These are phyloP conservation scores for Heliopora coerulea DNA, from an alignment of 92 coral and sea anemone genomes.

Conservation along the genomic window DNA sequence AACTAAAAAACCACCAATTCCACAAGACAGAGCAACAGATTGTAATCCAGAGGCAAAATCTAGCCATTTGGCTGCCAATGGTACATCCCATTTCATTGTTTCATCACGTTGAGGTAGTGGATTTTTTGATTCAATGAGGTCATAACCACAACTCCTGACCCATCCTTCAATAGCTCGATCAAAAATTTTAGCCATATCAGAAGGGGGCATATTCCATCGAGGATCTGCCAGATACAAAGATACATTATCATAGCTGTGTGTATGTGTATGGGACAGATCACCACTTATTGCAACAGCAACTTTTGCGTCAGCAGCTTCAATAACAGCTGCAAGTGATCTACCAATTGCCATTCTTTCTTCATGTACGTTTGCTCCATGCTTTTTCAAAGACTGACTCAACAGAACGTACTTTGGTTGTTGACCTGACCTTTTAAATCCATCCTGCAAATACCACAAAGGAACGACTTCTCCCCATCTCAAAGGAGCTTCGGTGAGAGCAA, in stretches of 20 bases:
- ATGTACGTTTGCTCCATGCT: neutral
- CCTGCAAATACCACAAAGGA: conserved; percentile 65
- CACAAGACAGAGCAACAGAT: conserved; percentile 59
- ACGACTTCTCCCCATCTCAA: conserved; percentile 80
- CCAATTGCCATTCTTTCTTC: conserved; percentile 46
- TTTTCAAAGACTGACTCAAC: conserved; percentile 39
- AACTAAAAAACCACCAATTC: conserved; percentile 57
- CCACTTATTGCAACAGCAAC: conserved; percentile 70
- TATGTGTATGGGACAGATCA: conserved; percentile 65
- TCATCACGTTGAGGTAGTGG: conserved; percentile 16
- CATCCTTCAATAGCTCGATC: conserved; percentile 65
- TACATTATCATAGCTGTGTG: conserved; percentile 33
- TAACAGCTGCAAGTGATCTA: conserved; percentile 46
- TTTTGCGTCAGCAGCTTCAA: conserved; percentile 45
- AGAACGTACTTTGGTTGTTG: conserved; percentile 61
- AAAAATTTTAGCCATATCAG: conserved; percentile 48
- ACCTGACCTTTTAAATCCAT: conserved; percentile 40
- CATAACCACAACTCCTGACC: conserved; percentile 54
- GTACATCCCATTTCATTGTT: conserved; percentile 46
- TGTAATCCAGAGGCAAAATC: conserved; percentile 40
- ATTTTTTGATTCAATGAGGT: neutral
- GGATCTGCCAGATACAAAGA: conserved; percentile 67
- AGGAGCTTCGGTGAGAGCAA: conserved; percentile 59
- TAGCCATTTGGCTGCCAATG: conserved; percentile 47
- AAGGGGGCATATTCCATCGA: conserved; percentile 44